Evolutionary conservation across 1,140 invertebrate species (phyloP), one percentile per base, ranked within the genome.

Genomic region (Rhysida immarginata): DNA sequence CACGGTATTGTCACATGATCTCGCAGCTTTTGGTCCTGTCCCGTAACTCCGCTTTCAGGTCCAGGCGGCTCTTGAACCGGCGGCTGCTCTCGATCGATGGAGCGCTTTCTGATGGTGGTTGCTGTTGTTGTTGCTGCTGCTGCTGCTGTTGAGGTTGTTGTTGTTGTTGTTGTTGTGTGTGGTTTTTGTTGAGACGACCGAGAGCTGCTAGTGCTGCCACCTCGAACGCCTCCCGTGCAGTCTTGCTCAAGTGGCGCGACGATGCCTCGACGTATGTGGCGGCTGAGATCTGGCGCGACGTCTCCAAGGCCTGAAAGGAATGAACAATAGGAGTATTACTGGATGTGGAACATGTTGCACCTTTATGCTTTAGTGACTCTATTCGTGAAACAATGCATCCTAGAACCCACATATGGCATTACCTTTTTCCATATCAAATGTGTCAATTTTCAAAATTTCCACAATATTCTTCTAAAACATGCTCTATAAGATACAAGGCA

Each of bases 31-130:
- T 75, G 56, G 75, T 74, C 8, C 74, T 63, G 26, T 74, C 74
- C 62, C 75, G 76, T 55, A 76, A 69, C 65, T 76, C 75, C 23
- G 74, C 71, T 61, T 75, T 76, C 62, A 76, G 62, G 59, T 75
- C 74, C 2, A 74, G 71, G 62, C 75, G 75, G 67, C 73, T 75
- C 68, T 76, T 76, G 66, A 69, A 74, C 60, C 72, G 66, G n/a
- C n/a, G n/a, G n/a, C n/a, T n/a, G n/a, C n/a, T n/a, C n/a, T n/a
- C n/a, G n/a, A n/a, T n/a, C n/a, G n/a, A n/a, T n/a, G 45, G 71
- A 69, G 35, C 35, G 35, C 35, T 41, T n/a, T 11, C 11, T 13
- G 11, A n/a, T 11, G n/a, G 35, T 13, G 11, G 11, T 11, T 41
- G 11, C 35, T 20, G 20, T 8, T 8, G 49, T 21, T n/a, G n/a